Percentiles rank a stretch among this genome's conserved stretches.
Conservation (phyloP, 2,113 vertebrate species). For the Tringa solitaria region DNA sequence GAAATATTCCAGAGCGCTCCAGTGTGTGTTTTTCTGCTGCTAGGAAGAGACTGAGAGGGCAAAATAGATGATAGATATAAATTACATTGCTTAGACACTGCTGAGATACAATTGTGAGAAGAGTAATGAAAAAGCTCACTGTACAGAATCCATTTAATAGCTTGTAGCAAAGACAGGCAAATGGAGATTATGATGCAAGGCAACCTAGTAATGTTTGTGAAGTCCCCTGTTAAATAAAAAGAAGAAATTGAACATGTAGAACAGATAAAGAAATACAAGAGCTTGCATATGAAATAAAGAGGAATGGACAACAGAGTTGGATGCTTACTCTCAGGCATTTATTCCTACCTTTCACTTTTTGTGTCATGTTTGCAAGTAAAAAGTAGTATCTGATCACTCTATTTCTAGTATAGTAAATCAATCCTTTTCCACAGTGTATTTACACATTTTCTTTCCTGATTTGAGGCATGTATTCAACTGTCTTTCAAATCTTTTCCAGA, state of each 20-base stretch:
- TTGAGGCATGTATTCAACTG: not conserved
- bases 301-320: not conserved
- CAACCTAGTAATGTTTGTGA: not conserved
- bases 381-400: not conserved
- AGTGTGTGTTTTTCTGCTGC: not conserved
- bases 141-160: not conserved
- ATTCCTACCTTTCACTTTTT: not conserved
- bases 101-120: not conserved
- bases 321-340: not conserved
- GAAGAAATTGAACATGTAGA: not conserved
- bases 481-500: not conserved
- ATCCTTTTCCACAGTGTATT: not conserved
- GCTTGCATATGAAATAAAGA: not conserved
- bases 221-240: not conserved
- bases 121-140: not conserved
- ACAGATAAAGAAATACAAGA: not conserved
- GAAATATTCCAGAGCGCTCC: not conserved
- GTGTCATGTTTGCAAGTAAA: not conserved
- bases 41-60: not conserved
- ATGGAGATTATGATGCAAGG: not conserved
- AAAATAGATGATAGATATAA: not conserved
- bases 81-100: not conserved
- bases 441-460: not conserved
- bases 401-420: not conserved
- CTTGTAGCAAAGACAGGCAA: not conserved